A percentile compares a stretch with the other conserved stretches of the same genome.
phyloP scores from a whole-genome alignment of 2,888 invertebrate genomes.

The Diaphora mendica region DNA sequence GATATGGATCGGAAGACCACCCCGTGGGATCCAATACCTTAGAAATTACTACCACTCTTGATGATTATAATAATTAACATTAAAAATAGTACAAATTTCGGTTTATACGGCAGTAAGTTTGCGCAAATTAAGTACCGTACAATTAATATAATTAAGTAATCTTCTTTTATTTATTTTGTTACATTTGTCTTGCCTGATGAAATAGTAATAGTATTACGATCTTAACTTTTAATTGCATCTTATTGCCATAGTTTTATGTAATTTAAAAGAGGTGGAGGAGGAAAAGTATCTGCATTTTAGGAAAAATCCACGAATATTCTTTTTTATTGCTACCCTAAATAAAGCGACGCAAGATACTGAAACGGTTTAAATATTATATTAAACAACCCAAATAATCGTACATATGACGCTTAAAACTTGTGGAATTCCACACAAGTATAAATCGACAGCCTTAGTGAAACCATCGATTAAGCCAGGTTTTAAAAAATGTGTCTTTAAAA shows the following conservation, averaged over 20 bases:
- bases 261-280: neutral
- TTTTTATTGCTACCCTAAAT: neutral
- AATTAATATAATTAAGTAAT: neutral
- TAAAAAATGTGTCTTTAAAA: no score
- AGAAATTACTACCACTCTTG: no score
- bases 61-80: neutral
- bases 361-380: constrained; percentile 17
- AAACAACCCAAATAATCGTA: constrained; percentile 1
- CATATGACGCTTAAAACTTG: neutral
- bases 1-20: no score
- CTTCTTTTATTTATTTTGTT: neutral
- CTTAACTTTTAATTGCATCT: neutral
- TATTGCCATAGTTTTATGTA: neutral
- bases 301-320: neutral
- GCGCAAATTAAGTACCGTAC: no score
- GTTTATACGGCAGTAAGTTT: no score
- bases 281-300: neutral
- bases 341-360: neutral
- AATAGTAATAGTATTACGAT: neutral
- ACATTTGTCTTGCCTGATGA: neutral
- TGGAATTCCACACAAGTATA: neutral
- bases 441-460: neutral
- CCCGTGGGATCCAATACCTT: no score
- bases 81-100: neutral
- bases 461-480: neutral